Evolutionary conservation across 2,888 invertebrate species (phyloP).

Genomic region (Bombylius discolor): DNA sequence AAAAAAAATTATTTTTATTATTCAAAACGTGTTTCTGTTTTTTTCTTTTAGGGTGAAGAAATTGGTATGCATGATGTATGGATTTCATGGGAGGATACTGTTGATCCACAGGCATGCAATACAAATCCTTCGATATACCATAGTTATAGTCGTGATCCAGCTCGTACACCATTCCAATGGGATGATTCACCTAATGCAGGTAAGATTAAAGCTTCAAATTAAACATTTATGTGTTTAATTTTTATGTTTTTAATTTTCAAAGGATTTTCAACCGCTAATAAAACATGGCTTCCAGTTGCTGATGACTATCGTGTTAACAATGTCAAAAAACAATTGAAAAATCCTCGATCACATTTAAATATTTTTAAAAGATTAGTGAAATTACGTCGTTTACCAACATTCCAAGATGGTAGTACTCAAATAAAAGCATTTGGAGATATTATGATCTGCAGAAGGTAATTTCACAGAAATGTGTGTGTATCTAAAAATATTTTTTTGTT

Average conservation of each 20-base stretch:
- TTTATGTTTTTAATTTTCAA: not conserved
- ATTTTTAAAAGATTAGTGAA: constrained; percentile 41
- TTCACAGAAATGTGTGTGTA: not conserved
- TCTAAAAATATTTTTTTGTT: not conserved
- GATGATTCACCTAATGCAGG: constrained; percentile 33
- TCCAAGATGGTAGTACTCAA: constrained; percentile 22
- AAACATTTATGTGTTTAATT: too few species aligned
- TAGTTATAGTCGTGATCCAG: constrained; percentile 38
- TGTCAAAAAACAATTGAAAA: constrained; percentile 38
- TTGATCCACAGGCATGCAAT: constrained; percentile 45
- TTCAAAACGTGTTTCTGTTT: too few species aligned
- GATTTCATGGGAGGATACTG: constrained; percentile 46
- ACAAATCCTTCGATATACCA: constrained; percentile 42
- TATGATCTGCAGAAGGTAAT: constrained; percentile 28
- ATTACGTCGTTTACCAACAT: constrained; percentile 35
- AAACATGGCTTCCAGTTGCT: constrained; percentile 22
- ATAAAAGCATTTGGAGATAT: constrained; percentile 25
- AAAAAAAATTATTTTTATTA: too few species aligned
- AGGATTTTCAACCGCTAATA: constrained; percentile 19
- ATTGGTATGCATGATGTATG: constrained; percentile 48
- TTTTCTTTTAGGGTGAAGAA: constrained; percentile 48
- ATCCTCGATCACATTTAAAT: constrained; percentile 41
- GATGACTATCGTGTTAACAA: constrained; percentile 17
- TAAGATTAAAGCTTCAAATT: constrained; percentile 9
- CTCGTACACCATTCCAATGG: constrained; percentile 52